A percentile compares a stretch with the other conserved stretches of the same genome.
These are phyloP conservation scores for Pachyseris speciosa DNA, from an alignment of 64 coral and sea anemone genomes.

Conservation along the genomic window DNA sequence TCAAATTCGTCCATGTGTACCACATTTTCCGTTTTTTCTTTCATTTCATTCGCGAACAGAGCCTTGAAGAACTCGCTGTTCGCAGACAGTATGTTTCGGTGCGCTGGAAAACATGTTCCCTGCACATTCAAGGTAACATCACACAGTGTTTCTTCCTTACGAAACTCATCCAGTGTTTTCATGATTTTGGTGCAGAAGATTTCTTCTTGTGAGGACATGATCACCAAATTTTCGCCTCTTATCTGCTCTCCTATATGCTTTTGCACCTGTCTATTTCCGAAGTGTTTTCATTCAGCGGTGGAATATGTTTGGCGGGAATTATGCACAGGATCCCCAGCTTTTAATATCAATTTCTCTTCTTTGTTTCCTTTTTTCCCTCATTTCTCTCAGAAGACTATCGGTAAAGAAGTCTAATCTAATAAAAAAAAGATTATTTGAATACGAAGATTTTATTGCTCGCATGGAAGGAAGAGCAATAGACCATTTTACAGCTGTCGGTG, in stretches of 20 bases:
- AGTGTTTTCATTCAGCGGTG: constrained; percentile 17
- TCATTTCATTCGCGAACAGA: constrained; percentile 90
- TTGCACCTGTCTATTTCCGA: neutral
- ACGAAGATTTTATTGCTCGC: too few relatives aligned
- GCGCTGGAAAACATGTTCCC: constrained; percentile 58
- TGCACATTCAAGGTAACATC: constrained; percentile 78
- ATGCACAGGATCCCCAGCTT: too few relatives aligned
- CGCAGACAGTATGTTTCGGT: constrained; percentile 83
- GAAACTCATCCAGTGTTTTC: constrained; percentile 76
- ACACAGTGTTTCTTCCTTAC: constrained; percentile 83
- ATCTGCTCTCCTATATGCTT: too few relatives aligned
- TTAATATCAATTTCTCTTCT: too few relatives aligned
- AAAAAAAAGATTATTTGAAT: too few relatives aligned
- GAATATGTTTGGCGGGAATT: neutral
- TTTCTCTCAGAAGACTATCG: too few relatives aligned
- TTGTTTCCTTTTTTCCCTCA: too few relatives aligned
- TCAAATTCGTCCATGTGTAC: constrained; percentile 77
- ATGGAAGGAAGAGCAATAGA: too few relatives aligned
- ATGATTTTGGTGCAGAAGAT: constrained; percentile 60
- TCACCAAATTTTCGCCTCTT: neutral
- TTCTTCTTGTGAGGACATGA: constrained; percentile 45
- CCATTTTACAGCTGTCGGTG: too few relatives aligned
- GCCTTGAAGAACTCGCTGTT: constrained; percentile 82
- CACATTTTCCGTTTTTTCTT: constrained; percentile 72
- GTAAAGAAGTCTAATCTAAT: too few relatives aligned